Evolutionary conservation across 2,113 vertebrate genomes (phyloP).

Genomic region (Petrocephalus microphthalmus): DNA sequence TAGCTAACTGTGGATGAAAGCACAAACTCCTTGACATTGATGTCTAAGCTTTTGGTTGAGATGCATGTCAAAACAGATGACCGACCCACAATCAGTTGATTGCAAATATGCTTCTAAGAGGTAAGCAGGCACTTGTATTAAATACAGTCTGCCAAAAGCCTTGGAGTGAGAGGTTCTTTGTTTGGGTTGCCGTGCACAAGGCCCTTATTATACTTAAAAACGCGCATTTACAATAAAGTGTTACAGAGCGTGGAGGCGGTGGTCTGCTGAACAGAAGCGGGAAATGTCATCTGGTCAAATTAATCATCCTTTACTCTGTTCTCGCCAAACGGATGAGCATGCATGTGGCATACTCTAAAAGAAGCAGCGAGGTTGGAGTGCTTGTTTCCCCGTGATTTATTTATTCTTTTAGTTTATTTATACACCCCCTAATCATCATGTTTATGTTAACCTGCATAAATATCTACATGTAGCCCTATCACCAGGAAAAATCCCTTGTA

Average conservation of each 20-base stretch:
- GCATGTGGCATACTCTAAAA: background rate
- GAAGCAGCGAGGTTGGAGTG: background rate
- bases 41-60: background rate
- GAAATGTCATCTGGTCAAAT: background rate
- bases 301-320: background rate
- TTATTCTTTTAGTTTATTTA: slow-evolving; percentile 3
- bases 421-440: background rate
- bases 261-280: background rate
- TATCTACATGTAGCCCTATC: background rate
- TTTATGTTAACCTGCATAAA: slow-evolving; percentile 1
- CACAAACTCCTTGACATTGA: background rate
- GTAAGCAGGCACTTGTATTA: background rate
- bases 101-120: background rate
- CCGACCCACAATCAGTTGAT: background rate
- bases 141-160: background rate
- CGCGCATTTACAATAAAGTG: background rate
- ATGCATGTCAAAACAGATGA: slow-evolving; percentile 1
- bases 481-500: background rate
- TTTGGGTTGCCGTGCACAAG: background rate
- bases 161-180: background rate
- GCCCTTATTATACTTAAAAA: background rate
- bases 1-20: slow-evolving; percentile 1
- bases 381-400: background rate
- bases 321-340: background rate
- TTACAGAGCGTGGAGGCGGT: background rate